phyloP scores from a whole-genome alignment of 2,113 vertebrate species.

The Isurus oxyrinchus region DNA sequence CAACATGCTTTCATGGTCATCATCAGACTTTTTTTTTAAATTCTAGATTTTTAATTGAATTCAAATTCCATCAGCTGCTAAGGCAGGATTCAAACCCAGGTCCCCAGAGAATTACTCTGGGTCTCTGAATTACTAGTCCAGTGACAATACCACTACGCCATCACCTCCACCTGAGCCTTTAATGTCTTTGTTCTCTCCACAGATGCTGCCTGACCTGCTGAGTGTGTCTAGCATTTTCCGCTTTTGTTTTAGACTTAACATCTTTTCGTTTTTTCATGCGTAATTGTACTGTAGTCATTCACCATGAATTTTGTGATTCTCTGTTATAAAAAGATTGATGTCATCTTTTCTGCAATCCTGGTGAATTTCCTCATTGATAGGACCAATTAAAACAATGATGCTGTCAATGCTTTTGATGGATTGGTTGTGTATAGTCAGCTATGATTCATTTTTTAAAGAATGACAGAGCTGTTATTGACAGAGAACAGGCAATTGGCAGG shows the following conservation, averaged over 20 bases:
- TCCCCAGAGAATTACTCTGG: too few species aligned
- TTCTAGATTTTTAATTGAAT: too few species aligned
- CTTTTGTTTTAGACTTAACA: background rate
- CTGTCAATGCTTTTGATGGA: background rate
- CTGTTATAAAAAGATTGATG: background rate
- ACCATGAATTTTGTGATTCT: background rate
- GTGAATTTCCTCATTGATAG: background rate
- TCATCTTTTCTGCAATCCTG: background rate
- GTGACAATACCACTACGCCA: too few species aligned
- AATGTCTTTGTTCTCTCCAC: background rate
- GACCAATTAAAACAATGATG: background rate
- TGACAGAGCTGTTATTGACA: background rate
- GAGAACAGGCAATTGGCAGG: background rate
- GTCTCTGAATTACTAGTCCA: too few species aligned
- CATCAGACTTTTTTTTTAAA: too few species aligned
- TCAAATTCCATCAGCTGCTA: too few species aligned
- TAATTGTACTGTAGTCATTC: background rate
- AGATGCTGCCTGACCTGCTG: background rate
- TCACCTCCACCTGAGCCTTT: background rate
- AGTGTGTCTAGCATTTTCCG: too few species aligned
- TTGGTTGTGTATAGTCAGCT: background rate
- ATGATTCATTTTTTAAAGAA: background rate
- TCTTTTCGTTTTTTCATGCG: background rate
- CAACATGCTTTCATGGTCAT: too few species aligned
- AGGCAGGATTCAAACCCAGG: too few species aligned